A percentile compares a stretch with the other conserved stretches of the same genome.
Conservation (phyloP, 1,140 invertebrate genomes). For the Polypedilum vanderplanki region DNA sequence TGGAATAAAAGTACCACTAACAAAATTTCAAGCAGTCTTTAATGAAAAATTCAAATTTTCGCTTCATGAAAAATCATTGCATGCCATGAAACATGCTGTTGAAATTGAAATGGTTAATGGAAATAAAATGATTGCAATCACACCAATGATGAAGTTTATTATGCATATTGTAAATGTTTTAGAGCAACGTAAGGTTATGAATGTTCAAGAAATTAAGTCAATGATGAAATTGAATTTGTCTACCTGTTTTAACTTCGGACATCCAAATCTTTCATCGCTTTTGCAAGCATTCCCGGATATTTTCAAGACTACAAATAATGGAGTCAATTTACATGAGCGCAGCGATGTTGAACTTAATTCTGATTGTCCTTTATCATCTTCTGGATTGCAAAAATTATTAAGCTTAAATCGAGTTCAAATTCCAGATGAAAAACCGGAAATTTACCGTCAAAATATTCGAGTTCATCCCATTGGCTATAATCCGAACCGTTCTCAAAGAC, state of each 20-base stretch:
- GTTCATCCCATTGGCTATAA: background rate
- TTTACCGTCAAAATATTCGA: background rate
- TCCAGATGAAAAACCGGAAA: constrained; percentile 9
- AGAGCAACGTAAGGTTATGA: constrained; percentile 36
- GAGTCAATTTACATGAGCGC: constrained; percentile 37
- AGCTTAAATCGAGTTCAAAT: background rate
- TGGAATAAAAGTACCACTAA: constrained; percentile 21
- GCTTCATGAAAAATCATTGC: constrained; percentile 34
- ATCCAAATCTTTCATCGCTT: constrained; percentile 45
- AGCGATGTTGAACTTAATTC: constrained; percentile 35
- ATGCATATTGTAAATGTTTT: constrained; percentile 37
- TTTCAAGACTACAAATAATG: constrained; percentile 34
- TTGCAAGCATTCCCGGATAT: constrained; percentile 52
- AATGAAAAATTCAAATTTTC: constrained; percentile 36
- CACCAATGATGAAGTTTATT: constrained; percentile 38
- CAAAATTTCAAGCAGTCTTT: constrained; percentile 36
- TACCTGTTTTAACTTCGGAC: constrained; percentile 34
- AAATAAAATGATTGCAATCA: constrained; percentile 35
- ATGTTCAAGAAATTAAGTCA: constrained; percentile 37
- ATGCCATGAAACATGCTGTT: constrained; percentile 40
- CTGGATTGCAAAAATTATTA: background rate
- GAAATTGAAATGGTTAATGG: constrained; percentile 36
- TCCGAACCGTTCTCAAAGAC: background rate
- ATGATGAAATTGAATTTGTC: constrained; percentile 22
- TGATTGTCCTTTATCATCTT: background rate